Conservation (phyloP, 2,888 invertebrate genomes). For the Amphipoea lucens region DNA sequence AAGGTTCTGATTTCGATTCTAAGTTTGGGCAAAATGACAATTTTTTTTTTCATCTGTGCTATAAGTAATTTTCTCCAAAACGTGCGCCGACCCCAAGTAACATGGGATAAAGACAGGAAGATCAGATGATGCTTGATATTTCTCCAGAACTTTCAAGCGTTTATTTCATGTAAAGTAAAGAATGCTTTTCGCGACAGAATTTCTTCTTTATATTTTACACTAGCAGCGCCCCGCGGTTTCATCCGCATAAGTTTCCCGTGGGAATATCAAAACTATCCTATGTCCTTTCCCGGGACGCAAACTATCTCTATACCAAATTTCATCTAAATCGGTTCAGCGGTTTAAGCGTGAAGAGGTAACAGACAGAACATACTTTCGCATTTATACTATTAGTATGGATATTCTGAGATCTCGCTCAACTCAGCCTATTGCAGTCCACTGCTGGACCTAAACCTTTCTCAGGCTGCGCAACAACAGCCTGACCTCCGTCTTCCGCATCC, state of each 20-base stretch:
- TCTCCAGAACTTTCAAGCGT: background rate
- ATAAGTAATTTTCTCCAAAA: background rate
- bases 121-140: background rate
- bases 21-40: background rate
- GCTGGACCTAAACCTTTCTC: too few species aligned
- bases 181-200: background rate
- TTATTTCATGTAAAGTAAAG: background rate
- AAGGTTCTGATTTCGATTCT: background rate
- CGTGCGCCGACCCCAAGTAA: background rate
- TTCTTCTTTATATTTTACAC: background rate
- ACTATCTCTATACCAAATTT: too few species aligned
- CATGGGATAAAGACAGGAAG: background rate
- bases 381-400: too few species aligned
- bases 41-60: background rate
- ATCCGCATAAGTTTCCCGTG: too few species aligned
- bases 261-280: too few species aligned
- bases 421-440: background rate
- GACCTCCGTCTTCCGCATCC: too few species aligned
- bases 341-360: too few species aligned
- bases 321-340: too few species aligned
- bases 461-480: too few species aligned
- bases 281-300: too few species aligned
- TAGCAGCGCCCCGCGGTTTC: too few species aligned
- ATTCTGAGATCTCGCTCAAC: background rate
- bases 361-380: too few species aligned